These are phyloP conservation scores for Napeogenes sylphis DNA, from an alignment of 2,888 invertebrate species.

Conservation along the genomic window DNA sequence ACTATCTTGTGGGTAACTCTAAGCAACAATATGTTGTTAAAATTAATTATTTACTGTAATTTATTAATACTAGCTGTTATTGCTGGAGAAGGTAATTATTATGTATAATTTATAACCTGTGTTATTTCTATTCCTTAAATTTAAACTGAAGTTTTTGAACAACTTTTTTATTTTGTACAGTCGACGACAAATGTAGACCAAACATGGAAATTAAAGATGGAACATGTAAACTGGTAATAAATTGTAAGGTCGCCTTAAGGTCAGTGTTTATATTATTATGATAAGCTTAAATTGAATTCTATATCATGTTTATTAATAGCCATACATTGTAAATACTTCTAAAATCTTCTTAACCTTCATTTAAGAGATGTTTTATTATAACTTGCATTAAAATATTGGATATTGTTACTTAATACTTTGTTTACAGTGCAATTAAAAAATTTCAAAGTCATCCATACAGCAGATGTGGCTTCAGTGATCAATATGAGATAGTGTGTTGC, in stretches of 20 bases:
- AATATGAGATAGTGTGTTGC: conserved; percentile 26
- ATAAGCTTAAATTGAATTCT: not conserved
- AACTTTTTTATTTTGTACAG: conserved; percentile 38
- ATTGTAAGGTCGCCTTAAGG: conserved; percentile 57
- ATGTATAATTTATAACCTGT: not conserved
- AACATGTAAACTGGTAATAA: conserved; percentile 45
- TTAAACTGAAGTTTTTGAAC: not conserved
- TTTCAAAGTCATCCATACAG: conserved; percentile 19
- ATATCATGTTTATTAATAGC: not conserved
- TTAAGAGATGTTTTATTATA: not conserved
- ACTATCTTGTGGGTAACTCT: conserved; percentile 11
- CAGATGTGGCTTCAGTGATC: conserved; percentile 23
- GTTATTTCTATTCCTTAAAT: not conserved
- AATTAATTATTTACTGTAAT: conserved; percentile 1
- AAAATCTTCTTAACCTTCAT: not conserved
- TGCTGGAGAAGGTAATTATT: conserved; percentile 21
- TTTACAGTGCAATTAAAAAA: conserved; percentile 16
- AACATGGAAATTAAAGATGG: conserved; percentile 45
- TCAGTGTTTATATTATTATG: conserved; percentile 37
- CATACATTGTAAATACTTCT: not conserved
- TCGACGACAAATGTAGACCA: conserved; percentile 54
- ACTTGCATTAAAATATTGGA: too few species aligned
- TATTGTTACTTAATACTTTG: not conserved
- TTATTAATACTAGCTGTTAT: conserved; percentile 10
- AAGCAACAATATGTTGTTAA: conserved; percentile 9